Conservation (phyloP, 2,888 invertebrate species). For the Clunio marinus region DNA sequence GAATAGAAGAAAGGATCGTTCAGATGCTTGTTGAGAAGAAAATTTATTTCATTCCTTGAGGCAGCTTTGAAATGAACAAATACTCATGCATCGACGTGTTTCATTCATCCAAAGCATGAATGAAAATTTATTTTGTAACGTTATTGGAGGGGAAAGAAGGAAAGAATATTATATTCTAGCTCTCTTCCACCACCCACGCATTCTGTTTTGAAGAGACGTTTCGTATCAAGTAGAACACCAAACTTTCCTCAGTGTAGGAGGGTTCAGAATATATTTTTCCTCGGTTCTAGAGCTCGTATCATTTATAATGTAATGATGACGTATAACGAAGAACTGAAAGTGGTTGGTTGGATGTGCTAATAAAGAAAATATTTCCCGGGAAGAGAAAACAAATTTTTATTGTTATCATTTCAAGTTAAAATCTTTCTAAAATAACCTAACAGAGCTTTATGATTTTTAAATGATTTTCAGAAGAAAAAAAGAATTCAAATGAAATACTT, state of each 20-base stretch:
- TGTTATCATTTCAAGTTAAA: too few species aligned
- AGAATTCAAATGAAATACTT: too few species aligned
- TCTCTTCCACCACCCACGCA: slow-evolving; percentile 19
- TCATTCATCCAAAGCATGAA: slow-evolving; percentile 34
- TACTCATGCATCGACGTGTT: slow-evolving; percentile 28
- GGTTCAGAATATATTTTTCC: neutral
- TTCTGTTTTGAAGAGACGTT: neutral
- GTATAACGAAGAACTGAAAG: too few species aligned
- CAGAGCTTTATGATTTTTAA: too few species aligned
- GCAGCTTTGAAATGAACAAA: too few species aligned
- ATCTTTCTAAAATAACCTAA: too few species aligned
- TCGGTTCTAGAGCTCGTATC: neutral
- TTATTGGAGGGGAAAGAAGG: slow-evolving; percentile 22
- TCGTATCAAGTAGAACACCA: neutral
- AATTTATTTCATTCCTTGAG: too few species aligned
- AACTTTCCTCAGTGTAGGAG: neutral
- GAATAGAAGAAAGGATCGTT: too few species aligned
- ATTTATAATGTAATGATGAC: neutral
- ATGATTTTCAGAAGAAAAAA: too few species aligned
- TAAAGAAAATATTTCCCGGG: neutral
- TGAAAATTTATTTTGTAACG: slow-evolving; percentile 22
- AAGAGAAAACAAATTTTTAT: neutral
- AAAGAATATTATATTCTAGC: too few species aligned
- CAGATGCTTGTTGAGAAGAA: too few species aligned
- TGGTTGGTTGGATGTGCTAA: too few species aligned